Conservation (phyloP, 1,140 invertebrate genomes). For the Drosophila aff. region DNA sequence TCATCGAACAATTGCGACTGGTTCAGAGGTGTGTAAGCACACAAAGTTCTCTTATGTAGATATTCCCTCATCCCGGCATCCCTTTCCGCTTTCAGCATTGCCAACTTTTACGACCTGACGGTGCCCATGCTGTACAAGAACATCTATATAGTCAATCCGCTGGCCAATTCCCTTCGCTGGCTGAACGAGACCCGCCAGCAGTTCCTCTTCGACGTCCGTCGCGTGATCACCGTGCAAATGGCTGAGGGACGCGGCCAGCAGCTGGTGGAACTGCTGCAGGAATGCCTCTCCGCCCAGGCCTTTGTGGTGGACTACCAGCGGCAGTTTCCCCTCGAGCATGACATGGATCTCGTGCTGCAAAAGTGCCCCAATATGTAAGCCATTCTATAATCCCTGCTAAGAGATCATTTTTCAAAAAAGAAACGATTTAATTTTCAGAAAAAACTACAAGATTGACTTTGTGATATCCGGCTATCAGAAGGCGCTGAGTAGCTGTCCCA, state of each 20-base stretch:
- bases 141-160: conserved; percentile 76
- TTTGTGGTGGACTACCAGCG: conserved; percentile 90
- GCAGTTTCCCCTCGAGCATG: conserved; percentile 87
- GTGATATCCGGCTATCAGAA: conserved; percentile 78
- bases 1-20: conserved; percentile 64
- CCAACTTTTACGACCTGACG: conserved; percentile 88
- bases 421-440: conserved; percentile 83
- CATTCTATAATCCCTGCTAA: conserved; percentile 10
- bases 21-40: conserved; percentile 62
- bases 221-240: conserved; percentile 53
- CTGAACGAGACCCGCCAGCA: conserved; percentile 86
- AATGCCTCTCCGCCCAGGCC: conserved; percentile 88
- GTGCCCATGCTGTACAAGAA: conserved; percentile 88
- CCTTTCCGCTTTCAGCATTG: conserved; percentile 85
- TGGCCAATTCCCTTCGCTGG: conserved; percentile 66
- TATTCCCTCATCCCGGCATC: neutral
- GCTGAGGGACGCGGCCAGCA: conserved; percentile 82
- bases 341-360: conserved; percentile 87
- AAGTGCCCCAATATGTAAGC: conserved; percentile 88
- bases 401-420: neutral
- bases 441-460: conserved; percentile 87
- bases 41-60: neutral
- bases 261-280: conserved; percentile 88
- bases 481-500: conserved; percentile 48
- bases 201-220: conserved; percentile 85